Evolutionary conservation across 2,888 invertebrate genomes (phyloP).

Genomic region (Torymus auratus): DNA sequence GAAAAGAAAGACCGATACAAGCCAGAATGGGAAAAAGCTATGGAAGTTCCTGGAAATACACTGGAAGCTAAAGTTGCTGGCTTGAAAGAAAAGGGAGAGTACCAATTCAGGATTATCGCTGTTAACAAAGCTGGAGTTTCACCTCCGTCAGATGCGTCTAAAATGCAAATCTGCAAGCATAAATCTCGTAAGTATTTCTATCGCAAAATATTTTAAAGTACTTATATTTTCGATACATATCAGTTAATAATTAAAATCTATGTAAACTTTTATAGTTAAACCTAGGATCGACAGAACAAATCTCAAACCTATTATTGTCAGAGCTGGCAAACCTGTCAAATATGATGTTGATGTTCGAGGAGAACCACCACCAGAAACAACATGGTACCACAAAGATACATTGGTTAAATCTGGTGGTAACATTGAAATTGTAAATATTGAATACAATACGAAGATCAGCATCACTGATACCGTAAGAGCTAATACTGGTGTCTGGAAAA

Average conservation of each 20-base stretch:
- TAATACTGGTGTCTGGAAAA: constrained; percentile 93
- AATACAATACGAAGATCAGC: constrained; percentile 92
- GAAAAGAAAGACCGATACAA: constrained; percentile 93
- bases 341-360: constrained; percentile 96
- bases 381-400: constrained; percentile 90
- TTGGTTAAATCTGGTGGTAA: constrained; percentile 86
- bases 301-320: constrained; percentile 91
- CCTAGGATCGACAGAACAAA: constrained; percentile 98
- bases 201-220: neutral
- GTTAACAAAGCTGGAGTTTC: constrained; percentile 96
- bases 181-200: constrained; percentile 85
- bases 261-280: constrained; percentile 83
- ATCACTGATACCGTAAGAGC: constrained; percentile 88
- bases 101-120: constrained; percentile 93
- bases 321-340: constrained; percentile 94
- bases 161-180: constrained; percentile 92
- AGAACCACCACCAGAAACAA: constrained; percentile 95
- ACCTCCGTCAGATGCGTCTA: constrained; percentile 92
- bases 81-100: constrained; percentile 93
- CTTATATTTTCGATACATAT: constrained; percentile 4
- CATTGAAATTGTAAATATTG: constrained; percentile 88
- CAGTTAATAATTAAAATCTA: constrained; percentile 2
- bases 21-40: constrained; percentile 93
- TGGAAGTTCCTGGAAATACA: constrained; percentile 86
- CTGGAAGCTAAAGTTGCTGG: constrained; percentile 89